These are phyloP conservation scores for Eilema griseolum DNA, from an alignment of 2,888 invertebrate species.

Conservation along the genomic window DNA sequence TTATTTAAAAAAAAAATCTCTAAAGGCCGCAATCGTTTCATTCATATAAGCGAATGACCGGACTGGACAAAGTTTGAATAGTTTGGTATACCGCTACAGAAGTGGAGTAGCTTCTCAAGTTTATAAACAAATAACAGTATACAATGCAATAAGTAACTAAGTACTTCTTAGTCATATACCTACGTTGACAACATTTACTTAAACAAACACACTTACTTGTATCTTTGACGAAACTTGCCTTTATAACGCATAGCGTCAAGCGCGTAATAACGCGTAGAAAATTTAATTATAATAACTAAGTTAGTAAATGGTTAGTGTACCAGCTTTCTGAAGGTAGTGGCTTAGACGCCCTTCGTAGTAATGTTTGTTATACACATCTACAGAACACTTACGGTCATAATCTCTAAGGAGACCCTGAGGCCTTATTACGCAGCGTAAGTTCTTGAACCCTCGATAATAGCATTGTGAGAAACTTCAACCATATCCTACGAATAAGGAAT, in stretches of 20 bases:
- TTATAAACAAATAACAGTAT: neutral
- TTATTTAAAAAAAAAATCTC: too few relatives aligned
- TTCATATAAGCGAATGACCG: neutral
- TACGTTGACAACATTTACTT: neutral
- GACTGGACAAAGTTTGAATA: neutral
- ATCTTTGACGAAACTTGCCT: conserved; percentile 35
- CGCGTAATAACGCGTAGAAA: conserved; percentile 16
- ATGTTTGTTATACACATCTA: conserved; percentile 49
- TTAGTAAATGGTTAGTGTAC: conserved; percentile 31
- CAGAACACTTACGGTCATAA: conserved; percentile 62
- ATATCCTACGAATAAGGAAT: conserved; percentile 60
- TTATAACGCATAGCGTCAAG: conserved; percentile 28
- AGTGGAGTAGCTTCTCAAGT: neutral
- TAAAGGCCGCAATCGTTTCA: neutral
- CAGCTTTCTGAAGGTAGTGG: conserved; percentile 42
- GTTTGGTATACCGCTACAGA: neutral
- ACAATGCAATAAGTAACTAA: neutral
- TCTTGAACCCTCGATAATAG: conserved; percentile 59
- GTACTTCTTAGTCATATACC: neutral
- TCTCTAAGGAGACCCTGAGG: conserved; percentile 63
- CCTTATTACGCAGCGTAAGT: conserved; percentile 62
- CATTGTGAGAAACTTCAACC: conserved; percentile 61
- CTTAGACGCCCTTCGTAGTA: conserved; percentile 58
- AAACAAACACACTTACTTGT: neutral
- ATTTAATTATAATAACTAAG: conserved; percentile 30